Evolutionary conservation across 2,113 vertebrate species (phyloP), one percentile per base, ranked within the genome.

Genomic region (Rhizomys pruinosus): DNA sequence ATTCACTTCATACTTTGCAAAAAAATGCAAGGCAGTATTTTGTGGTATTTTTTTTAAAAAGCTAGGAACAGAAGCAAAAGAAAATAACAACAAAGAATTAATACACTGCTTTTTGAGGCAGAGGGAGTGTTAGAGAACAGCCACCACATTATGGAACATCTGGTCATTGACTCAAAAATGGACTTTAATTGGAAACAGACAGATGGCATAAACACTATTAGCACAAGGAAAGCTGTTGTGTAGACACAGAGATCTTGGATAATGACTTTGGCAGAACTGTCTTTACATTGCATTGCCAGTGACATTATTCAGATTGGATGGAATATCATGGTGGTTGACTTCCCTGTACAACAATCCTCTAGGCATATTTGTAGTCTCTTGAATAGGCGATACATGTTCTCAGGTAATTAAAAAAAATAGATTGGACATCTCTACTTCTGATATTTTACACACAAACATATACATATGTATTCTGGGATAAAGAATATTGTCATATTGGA

Each of bases 201-300:
- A 97, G 97, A 96, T 97, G 95, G 95, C 76, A 74, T 93, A 93
- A 97, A 94, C 77, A 85, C 91, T 87, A 91, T 97, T 94, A 97
- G 66, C 79, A 76, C 71, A 91, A 90, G 90, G 90, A 97, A 97
- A 95, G 91, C 94, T 96, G 95, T 91, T 78, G 57, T 23, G 20
- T 87, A 95, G 95, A 97, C 90, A 87, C 1, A 55, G 84, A 68
- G 42, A 94, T 92, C 76, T 89, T 29, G 61, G 61, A 64, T 95
- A 92, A 93, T 96, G 94, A 87, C 88, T 94, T 96, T 96, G 94
- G 93, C 95, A 96, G 68, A 66, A 29, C 23, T 72, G 47, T 47
- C 78, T 94, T 90, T 72, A 37, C 61, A 78, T 93, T 68, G 76
- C 89, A 69, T 77, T 93, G 94, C 71, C 95, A 93, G 61, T 64